phyloP scores from a whole-genome alignment of 2,797 vertebrate species.

The Pygocentrus nattereri region DNA sequence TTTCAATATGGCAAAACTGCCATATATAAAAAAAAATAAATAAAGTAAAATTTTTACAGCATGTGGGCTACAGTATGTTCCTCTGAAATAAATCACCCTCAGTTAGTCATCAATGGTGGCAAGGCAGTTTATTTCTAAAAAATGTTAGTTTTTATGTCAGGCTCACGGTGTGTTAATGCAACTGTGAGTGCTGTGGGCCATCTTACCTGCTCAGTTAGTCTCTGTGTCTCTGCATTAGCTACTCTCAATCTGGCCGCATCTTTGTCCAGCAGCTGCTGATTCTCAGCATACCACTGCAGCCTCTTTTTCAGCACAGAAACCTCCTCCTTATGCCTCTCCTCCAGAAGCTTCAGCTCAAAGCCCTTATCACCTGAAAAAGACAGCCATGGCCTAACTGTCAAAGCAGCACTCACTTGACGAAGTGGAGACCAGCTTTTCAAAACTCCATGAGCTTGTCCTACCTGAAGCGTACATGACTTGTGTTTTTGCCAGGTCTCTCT shows the following conservation, averaged over 20 bases:
- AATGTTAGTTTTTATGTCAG: not conserved
- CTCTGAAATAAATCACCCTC: too few relatives aligned
- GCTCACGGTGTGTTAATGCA: not conserved
- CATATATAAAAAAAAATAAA: too few relatives aligned
- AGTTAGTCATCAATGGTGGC: too few relatives aligned
- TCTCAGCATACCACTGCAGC: constrained; percentile 92
- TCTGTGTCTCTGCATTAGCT: constrained; percentile 85
- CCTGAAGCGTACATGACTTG: constrained; percentile 45
- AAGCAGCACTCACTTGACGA: not conserved
- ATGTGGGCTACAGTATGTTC: too few relatives aligned
- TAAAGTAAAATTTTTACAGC: too few relatives aligned
- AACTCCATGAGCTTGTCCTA: constrained; percentile 5
- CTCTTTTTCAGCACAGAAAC: constrained; percentile 82
- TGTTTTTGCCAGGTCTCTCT: constrained; percentile 84
- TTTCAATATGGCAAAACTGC: too few relatives aligned
- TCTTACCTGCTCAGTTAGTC: constrained; percentile 85
- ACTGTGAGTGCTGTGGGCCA: not conserved
- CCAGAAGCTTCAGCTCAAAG: constrained; percentile 81
- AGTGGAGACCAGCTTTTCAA: not conserved
- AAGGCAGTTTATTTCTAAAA: too few relatives aligned
- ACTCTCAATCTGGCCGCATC: constrained; percentile 85
- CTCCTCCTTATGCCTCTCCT: constrained; percentile 87
- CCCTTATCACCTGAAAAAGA: constrained; percentile 79
- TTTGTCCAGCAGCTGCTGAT: constrained; percentile 90
- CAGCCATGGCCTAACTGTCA: not conserved